Evolutionary conservation across 2,113 vertebrate species (phyloP).

Genomic region (Alethe diademata): DNA sequence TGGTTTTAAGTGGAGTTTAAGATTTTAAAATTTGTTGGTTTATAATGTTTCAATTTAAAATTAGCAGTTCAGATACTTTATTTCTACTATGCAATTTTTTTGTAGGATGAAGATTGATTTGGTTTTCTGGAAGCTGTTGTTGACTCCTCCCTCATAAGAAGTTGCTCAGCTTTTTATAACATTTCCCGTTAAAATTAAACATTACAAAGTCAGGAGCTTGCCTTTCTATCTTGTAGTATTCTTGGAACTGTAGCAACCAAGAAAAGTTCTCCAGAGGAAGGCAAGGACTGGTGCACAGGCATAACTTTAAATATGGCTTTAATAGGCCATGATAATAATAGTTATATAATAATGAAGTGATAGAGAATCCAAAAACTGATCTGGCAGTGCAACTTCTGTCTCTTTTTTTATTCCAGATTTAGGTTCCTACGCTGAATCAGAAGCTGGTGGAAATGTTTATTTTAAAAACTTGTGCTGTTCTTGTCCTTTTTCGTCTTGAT

Average conservation of each 20-base stretch:
- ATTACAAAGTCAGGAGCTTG: background rate
- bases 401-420: background rate
- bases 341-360: background rate
- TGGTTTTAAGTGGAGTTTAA: background rate
- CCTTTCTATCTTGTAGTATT: background rate
- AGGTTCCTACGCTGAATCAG: background rate
- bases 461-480: background rate
- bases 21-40: background rate
- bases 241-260: background rate
- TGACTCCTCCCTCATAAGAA: background rate
- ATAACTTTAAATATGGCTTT: background rate
- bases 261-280: background rate
- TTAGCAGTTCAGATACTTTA: background rate
- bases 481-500: background rate
- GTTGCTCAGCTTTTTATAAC: background rate
- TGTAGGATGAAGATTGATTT: background rate
- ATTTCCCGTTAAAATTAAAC: background rate
- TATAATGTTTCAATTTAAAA: background rate
- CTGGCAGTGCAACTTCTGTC: background rate
- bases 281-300: background rate
- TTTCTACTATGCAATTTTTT: background rate
- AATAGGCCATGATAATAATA: background rate
- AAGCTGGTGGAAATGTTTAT: background rate
- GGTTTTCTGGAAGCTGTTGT: background rate
- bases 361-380: background rate